Percentiles rank a stretch among this genome's conserved stretches.
These are phyloP conservation scores for Tipula lateralis DNA, from an alignment of 2,888 invertebrate species.

Conservation along the genomic window DNA sequence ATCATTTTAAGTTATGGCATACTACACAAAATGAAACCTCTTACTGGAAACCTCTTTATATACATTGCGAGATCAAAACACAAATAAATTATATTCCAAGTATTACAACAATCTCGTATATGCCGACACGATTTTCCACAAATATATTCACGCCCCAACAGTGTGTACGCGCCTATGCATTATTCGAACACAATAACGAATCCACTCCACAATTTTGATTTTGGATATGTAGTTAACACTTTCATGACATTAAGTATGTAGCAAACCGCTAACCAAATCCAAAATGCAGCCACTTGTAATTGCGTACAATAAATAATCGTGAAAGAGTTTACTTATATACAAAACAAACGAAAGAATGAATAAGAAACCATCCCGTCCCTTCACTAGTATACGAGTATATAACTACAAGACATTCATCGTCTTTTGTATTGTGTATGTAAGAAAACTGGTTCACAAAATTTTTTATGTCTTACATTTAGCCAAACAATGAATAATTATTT, in stretches of 20 bases:
- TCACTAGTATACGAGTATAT: too few species aligned
- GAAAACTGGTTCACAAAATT: not conserved
- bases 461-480: not conserved
- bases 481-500: not conserved
- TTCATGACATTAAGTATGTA: not conserved
- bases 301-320: not conserved
- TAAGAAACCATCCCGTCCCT: not conserved
- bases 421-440: not conserved
- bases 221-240: slow-evolving; percentile 5
- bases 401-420: not conserved
- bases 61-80: too few species aligned
- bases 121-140: not conserved
- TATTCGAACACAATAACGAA: not conserved
- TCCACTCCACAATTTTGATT: not conserved
- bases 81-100: too few species aligned
- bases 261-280: not conserved
- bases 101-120: too few species aligned
- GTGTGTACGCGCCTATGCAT: too few species aligned
- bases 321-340: too few species aligned
- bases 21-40: too few species aligned
- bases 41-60: too few species aligned
- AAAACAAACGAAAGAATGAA: not conserved
- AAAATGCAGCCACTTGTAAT: not conserved
- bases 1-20: too few species aligned
- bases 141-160: not conserved